These are phyloP conservation scores for Lordiphosa fenestrarum DNA, from an alignment of 2,888 invertebrate species.

Conservation along the genomic window DNA sequence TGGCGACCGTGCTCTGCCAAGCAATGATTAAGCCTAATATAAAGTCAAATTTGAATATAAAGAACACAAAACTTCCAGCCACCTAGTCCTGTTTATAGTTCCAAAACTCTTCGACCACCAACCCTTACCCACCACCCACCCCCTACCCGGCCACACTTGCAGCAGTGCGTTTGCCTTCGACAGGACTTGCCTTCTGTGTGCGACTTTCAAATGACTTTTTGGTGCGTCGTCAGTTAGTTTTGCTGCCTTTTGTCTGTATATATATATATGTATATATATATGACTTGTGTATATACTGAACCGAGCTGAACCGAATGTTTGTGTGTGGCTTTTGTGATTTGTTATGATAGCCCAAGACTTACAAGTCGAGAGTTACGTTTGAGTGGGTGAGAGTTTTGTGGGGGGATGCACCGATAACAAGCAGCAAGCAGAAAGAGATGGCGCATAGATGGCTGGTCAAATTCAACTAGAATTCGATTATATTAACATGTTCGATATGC, in stretches of 20 bases:
- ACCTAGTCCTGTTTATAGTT: no score
- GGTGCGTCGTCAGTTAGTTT: constrained; percentile 41
- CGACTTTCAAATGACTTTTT: constrained; percentile 69
- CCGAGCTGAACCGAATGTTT: constrained; percentile 2
- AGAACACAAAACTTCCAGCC: no score
- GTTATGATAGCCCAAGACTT: neutral
- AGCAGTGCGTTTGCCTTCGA: constrained; percentile 5
- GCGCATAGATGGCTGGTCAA: constrained; percentile 12
- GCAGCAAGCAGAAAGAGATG: no score
- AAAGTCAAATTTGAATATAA: no score
- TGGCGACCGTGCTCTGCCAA: no score
- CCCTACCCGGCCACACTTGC: no score
- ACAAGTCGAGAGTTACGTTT: no score
- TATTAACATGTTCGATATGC: constrained; percentile 43
- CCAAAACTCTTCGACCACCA: no score
- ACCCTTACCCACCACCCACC: no score
- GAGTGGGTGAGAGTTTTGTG: no score
- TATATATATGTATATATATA: neutral
- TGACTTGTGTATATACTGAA: neutral
- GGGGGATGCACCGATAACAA: no score
- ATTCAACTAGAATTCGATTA: constrained; percentile 20
- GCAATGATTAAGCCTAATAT: no score
- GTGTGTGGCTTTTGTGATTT: neutral
- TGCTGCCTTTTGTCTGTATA: constrained; percentile 26
- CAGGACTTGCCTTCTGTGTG: constrained; percentile 19